phyloP scores from a whole-genome alignment of 2,797 vertebrate species.

The Vireo griseus region DNA sequence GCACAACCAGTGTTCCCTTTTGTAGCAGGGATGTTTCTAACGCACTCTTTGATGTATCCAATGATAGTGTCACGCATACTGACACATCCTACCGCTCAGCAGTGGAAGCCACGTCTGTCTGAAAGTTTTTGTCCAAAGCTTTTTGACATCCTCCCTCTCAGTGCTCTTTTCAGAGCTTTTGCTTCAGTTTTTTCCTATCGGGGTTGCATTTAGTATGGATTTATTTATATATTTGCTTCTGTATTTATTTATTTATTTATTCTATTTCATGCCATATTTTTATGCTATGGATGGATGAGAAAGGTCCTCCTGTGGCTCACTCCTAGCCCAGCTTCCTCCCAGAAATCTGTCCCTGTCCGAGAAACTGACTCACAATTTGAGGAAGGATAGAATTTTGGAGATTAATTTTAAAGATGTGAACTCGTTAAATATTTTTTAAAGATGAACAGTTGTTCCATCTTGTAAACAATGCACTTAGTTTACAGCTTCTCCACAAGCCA shows the following conservation, averaged over 20 bases:
- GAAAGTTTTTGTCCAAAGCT: constrained; percentile 5
- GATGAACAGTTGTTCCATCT: not conserved
- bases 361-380: not conserved
- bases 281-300: not conserved
- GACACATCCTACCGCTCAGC: not conserved
- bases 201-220: not conserved
- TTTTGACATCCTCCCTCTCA: not conserved
- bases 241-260: not conserved
- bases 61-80: not conserved
- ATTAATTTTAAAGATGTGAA: not conserved
- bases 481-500: not conserved
- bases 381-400: not conserved
- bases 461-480: not conserved
- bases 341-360: not conserved
- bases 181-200: not conserved
- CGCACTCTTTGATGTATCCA: not conserved
- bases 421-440: not conserved
- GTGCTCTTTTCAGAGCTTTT: not conserved
- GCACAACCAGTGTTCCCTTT: not conserved
- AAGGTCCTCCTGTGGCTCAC: not conserved
- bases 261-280: rapidly evolving
- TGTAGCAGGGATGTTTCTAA: constrained; percentile 5
- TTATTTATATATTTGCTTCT: not conserved
- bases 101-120: not conserved
- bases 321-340: not conserved